Conservation (phyloP, 2,113 vertebrate species). For the Misgurnus anguillicaudatus region DNA sequence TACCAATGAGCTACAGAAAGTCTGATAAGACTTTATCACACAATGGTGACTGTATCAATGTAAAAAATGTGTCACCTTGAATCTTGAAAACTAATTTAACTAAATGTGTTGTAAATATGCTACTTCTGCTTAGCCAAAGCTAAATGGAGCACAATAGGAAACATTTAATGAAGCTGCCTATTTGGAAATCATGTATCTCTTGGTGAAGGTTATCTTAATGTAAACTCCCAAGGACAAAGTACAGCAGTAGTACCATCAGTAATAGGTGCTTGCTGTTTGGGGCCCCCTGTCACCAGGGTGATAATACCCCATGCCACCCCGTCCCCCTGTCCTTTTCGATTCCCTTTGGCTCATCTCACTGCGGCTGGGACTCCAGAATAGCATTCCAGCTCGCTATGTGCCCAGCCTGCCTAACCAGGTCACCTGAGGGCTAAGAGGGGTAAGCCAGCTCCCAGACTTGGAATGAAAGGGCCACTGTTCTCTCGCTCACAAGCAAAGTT, state of each 20-base stretch:
- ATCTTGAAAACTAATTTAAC: neutral
- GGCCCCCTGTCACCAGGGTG: constrained; percentile 27
- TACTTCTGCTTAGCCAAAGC: neutral
- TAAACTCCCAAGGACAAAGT: neutral
- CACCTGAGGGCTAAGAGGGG: constrained; percentile 44
- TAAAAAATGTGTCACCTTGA: too few species aligned
- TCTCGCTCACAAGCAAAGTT: constrained; percentile 13
- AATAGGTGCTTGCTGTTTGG: neutral
- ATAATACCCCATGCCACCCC: neutral
- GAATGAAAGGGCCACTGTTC: constrained; percentile 52
- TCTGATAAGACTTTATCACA: neutral
- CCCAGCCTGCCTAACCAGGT: constrained; percentile 51
- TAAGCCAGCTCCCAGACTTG: constrained; percentile 28
- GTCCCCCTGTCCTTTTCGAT: neutral
- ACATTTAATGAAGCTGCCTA: neutral
- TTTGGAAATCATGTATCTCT: neutral
- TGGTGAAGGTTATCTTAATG: neutral
- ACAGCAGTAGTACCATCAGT: neutral
- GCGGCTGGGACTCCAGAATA: constrained; percentile 59
- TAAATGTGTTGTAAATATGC: neutral
- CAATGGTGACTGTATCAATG: neutral
- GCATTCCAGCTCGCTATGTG: constrained; percentile 55
- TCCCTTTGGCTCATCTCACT: constrained; percentile 35
- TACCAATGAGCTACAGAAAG: neutral
- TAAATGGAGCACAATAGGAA: too few species aligned